These are phyloP conservation scores for Drosophila carrolli DNA, from an alignment of 1,140 invertebrate species.

Conservation along the genomic window DNA sequence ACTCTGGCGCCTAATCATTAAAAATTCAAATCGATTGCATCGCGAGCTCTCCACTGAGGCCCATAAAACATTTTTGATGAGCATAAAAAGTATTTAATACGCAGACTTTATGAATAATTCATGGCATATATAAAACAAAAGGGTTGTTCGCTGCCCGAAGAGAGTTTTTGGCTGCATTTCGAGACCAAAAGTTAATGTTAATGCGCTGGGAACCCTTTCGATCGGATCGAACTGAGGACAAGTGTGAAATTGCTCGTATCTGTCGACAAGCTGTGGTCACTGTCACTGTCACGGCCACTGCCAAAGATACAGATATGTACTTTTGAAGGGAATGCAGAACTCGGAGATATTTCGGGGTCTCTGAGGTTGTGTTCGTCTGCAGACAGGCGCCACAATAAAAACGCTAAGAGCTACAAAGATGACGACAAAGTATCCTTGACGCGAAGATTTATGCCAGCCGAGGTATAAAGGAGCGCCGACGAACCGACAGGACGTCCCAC, in stretches of 20 bases:
- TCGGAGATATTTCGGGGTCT: constrained; percentile 31
- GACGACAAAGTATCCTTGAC: constrained; percentile 83
- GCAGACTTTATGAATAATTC: constrained; percentile 72
- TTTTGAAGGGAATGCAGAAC: constrained; percentile 26
- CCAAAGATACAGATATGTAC: constrained; percentile 44
- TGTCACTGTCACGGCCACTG: constrained; percentile 34
- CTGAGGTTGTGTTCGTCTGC: constrained; percentile 28
- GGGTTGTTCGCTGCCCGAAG: constrained; percentile 17
- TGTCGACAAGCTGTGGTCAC: constrained; percentile 83
- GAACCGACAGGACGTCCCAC: constrained; percentile 70
- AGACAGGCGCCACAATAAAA: constrained; percentile 83
- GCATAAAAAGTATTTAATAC: constrained; percentile 79
- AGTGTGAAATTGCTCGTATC: constrained; percentile 84
- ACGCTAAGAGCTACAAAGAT: constrained; percentile 75
- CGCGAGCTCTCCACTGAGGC: constrained; percentile 13
- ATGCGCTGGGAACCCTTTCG: constrained; percentile 36
- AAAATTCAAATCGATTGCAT: constrained; percentile 83
- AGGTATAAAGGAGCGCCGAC: constrained; percentile 35
- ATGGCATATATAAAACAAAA: constrained; percentile 47
- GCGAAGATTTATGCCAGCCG: constrained; percentile 75
- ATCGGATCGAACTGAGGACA: constrained; percentile 49
- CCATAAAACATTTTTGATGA: constrained; percentile 81
- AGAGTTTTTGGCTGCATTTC: constrained; percentile 25
- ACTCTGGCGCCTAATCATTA: constrained; percentile 83
- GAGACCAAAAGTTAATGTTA: constrained; percentile 74